Percentiles rank a stretch among this genome's conserved stretches.
These are phyloP conservation scores for Sipha maydis DNA, from an alignment of 2,888 invertebrate genomes.

Conservation along the genomic window DNA sequence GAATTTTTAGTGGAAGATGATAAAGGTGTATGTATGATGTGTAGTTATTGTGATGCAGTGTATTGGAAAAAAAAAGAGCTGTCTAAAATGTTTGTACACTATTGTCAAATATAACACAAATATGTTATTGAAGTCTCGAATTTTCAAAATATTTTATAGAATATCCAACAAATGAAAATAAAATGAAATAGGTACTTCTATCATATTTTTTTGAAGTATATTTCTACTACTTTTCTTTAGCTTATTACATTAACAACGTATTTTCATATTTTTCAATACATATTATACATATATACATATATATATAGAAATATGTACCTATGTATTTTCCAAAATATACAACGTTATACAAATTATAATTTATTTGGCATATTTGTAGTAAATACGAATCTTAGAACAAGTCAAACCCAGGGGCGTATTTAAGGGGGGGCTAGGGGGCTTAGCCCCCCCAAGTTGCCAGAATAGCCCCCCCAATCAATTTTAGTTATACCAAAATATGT, in stretches of 20 bases:
- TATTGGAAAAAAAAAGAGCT: slow-evolving; percentile 41
- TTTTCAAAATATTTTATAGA: slow-evolving; percentile 37
- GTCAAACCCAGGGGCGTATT: no score
- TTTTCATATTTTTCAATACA: slow-evolving; percentile 7
- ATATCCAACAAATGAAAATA: slow-evolving; percentile 34
- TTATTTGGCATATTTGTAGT: background rate
- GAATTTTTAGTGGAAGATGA: slow-evolving; percentile 34
- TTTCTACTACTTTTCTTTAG: background rate
- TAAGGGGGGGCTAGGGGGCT: no score
- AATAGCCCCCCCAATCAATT: no score
- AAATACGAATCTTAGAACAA: no score
- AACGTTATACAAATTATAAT: background rate
- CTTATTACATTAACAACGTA: background rate
- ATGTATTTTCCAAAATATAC: background rate
- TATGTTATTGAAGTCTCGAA: slow-evolving; percentile 26
- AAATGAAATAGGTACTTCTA: slow-evolving; percentile 28
- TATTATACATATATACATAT: no score
- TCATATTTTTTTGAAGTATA: background rate
- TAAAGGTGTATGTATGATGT: slow-evolving; percentile 44
- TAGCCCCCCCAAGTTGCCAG: no score
- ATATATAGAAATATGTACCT: no score
- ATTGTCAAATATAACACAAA: slow-evolving; percentile 9
- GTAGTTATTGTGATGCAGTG: slow-evolving; percentile 48
- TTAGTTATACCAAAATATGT: no score
- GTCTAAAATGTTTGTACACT: slow-evolving; percentile 30